Evolutionary conservation across 2,797 vertebrate genomes (phyloP), one percentile per base, ranked within the genome.

Genomic region (Tympanoctomys barrerae): DNA sequence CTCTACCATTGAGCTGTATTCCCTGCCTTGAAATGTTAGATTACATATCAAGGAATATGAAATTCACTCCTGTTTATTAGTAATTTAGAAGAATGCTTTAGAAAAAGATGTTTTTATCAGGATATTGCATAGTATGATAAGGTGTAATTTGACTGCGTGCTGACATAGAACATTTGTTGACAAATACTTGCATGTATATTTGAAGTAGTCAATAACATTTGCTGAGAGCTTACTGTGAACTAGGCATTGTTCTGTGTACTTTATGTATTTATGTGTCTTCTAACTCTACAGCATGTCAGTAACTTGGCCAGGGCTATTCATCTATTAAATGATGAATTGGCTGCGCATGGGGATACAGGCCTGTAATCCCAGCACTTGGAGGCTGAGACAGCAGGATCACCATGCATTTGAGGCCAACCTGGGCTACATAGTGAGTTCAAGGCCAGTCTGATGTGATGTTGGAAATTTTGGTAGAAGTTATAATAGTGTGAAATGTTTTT

Each of bases 21-120:
- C 49, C 31, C 31, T 54, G 46, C 33, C 52, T 33, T 80, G 39
- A 79, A 87, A 49, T 28, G 2, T 81, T 81, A 77, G 57, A 10
- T 87, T 97, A 62, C 5, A 59, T 46, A 21, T 91, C 78, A 84
- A 94, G 46, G n/a, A 5, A 19, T 94, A 1, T 80, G 54, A 46
- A 91, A 42, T 87, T 90, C 7, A 2, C 62, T 28, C 21, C 5
- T 22, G 4, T 71, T 28, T 42, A 2, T 71, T 89, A 81, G 28
- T 84, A 81, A 54, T 59, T 89, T 84, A 83, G 70, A 93, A 61
- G 52, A 61, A 7, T 85, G 14, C 71, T 88, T 39, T 71, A 54
- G 22, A 33, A 59, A 24, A 71, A 70, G 2, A 11, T 77, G 49
- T 57, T 95, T 94, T 92, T 81, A 61, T 91, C 81, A n/a, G 70